phyloP scores from a whole-genome alignment of 2,113 vertebrate genomes.

The Oreochromis niloticus region DNA sequence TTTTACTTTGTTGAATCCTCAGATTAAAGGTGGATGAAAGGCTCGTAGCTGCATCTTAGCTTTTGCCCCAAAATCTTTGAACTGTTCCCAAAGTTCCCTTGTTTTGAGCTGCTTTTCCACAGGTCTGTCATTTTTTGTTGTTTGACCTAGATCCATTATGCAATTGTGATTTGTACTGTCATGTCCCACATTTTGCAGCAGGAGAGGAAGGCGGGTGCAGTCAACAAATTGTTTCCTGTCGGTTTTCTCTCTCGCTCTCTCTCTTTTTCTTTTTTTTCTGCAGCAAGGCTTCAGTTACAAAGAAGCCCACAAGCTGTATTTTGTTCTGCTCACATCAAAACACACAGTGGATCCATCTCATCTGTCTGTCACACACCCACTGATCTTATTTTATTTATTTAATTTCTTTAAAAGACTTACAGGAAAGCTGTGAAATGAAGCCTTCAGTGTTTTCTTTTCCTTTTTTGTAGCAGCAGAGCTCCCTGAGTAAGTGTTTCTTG shows the following conservation, averaged over 20 bases:
- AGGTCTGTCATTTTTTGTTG: not conserved
- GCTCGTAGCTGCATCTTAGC: not conserved
- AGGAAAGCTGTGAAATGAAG: not conserved
- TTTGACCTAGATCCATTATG: conserved; percentile 37
- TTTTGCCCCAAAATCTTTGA: not conserved
- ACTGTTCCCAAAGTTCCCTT: not conserved
- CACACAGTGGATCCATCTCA: not conserved
- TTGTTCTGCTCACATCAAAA: not conserved
- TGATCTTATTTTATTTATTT: not conserved
- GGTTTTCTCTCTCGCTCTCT: not conserved
- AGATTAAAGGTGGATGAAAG: conserved; percentile 2
- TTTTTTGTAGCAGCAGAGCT: not conserved
- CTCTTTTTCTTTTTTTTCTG: not conserved
- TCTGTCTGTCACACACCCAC: conserved; percentile 7
- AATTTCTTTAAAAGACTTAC: not conserved
- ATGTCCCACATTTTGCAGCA: conserved; percentile 19
- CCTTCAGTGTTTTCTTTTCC: not conserved
- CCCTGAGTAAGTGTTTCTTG: not conserved
- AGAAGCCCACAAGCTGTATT: conserved; percentile 12
- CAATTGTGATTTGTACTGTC: not conserved
- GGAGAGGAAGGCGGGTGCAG: not conserved
- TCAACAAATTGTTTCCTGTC: not conserved
- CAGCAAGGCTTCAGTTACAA: not conserved
- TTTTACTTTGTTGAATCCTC: not conserved
- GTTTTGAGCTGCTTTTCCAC: not conserved